Evolutionary conservation across 2,113 vertebrate species (phyloP).

Genomic region (Oxygymnocypris stewartii): DNA sequence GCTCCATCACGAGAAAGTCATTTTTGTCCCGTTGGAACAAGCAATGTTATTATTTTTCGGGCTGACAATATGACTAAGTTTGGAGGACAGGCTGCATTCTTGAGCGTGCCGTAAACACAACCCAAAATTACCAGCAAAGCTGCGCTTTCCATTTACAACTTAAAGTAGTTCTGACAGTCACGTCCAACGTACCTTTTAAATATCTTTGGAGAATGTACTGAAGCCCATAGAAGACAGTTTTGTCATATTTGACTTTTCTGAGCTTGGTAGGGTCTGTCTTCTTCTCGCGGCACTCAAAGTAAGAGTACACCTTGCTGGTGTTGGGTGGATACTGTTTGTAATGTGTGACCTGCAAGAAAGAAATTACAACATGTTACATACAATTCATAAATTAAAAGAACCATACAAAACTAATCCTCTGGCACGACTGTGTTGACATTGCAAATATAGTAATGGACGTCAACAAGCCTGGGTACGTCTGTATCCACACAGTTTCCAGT

Average conservation of each 20-base stretch:
- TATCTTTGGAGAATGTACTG: slow-evolving; percentile 99
- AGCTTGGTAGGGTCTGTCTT: slow-evolving; percentile 89
- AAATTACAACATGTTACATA: not conserved
- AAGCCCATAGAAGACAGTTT: slow-evolving; percentile 97
- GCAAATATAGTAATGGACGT: not conserved
- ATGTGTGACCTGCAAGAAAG: slow-evolving; percentile 86
- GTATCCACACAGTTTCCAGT: not conserved
- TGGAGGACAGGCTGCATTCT: not conserved
- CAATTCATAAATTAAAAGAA: not conserved
- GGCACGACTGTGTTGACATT: not conserved
- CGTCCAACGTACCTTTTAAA: slow-evolving; percentile 84
- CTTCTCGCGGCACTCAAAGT: slow-evolving; percentile 98
- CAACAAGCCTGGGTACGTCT: not conserved
- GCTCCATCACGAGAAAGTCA: slow-evolving; percentile 24
- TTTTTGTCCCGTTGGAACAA: not conserved
- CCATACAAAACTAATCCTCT: not conserved
- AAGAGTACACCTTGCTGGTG: slow-evolving; percentile 98
- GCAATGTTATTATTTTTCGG: slow-evolving; percentile 1
- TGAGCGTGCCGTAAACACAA: not conserved
- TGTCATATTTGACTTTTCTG: slow-evolving; percentile 95
- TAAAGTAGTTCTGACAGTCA: not conserved
- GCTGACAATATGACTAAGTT: not conserved
- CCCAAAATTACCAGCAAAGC: not conserved
- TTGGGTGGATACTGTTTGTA: slow-evolving; percentile 99
- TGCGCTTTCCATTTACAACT: not conserved